Base-by-base conservation (phyloP, 2,888 invertebrate genomes). In the Agrilus cyanescens region DNA sequence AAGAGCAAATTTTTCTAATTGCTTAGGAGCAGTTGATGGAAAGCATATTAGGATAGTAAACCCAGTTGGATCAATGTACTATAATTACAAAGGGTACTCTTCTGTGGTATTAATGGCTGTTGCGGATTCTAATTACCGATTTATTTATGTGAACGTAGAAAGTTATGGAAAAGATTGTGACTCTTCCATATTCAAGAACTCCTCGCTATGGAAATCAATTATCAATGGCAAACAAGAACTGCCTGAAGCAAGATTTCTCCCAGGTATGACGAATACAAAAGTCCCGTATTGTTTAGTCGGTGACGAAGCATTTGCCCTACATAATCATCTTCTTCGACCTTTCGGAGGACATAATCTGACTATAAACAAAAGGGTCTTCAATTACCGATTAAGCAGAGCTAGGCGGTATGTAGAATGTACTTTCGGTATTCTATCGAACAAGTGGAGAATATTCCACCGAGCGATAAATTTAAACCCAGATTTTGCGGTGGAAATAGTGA, bases 21-120 rank as follows among this genome's bases (percentile, higher is more conserved):
- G n/a, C n/a, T 37, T 56, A 12, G 56, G 53, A 41, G 55, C 57
- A 18, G 40, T 54, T 12, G 53, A 57, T 41, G 56, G 56, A 12
- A 57, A 55, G 48, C 53, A 57, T 40, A 53, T 56, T 13, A 43
- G 54, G 46, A 18, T 56, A 20, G 51, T 50, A 33, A 51, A 51
- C 34, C 51, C 49, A 33, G 38, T 43, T 49, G 53, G 53, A 36
- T 54, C 53, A 29, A 47, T 51, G 45, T 52, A 48, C 45, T 49
- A 50, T 33, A 56, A 54, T 42, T 55, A 53, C 41, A 54, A 53
- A 44, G 41, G 38, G 47, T 42, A 37, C 46, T 52, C 41, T 53
- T 53, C 43, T 47, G 40, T n/a, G n/a, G 50, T 56, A 25, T 48
- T 56, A 31, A 46, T 55, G 48, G 55, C 54, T 7, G 47, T 54